Base-by-base conservation (phyloP, 1,140 invertebrate species). In the Leptinotarsa texana region DNA sequence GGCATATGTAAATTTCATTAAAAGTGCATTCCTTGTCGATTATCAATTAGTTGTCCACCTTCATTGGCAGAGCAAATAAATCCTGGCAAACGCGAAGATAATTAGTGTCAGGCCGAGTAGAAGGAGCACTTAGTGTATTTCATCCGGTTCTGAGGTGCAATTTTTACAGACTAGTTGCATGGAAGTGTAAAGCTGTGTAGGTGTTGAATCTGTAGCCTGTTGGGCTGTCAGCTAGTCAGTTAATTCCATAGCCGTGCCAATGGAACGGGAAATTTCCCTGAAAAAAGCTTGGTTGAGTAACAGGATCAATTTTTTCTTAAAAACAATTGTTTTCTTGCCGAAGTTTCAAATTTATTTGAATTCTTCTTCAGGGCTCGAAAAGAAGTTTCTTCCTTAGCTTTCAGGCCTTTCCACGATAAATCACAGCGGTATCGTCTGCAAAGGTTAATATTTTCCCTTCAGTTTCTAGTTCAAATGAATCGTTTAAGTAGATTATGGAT, bases 81-180 rank as follows among this genome's bases (percentile, higher is more conserved):
- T 67, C 65, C 27, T 67, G 17, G n/a, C 51, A 67, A 67, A 67
- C 42, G 65, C 42, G 65, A 33, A 42, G 24, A 67, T 67, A 67
- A 67, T 67, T 67, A 67, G 65, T 27, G 65, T 67, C 65, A 67
- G 27, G 15, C 15, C 24, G 42, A 42, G 24, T 18, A 67, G 65
- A 67, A 67, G 65, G 15, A 42, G 65, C 65, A 67, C 65, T 67
- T 27, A 24, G 65, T 67, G 22, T 67, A 67, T 67, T 67, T 42
- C 15, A 67, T 67, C 65, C 65, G 65, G 65, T 67, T 67, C 65
- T 67, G 65, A 42, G 24, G 65, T 67, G 65, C 27, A 67, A 67
- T 67, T 67, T 67, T 67, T 67, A 42, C 42, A 67, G 65, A 67
- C 65, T 67, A 67, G 65, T 27, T 27, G n/a, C 24, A 27, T 17